Percentiles rank a stretch among this genome's conserved stretches.
phyloP scores from a whole-genome alignment of 2,888 invertebrate genomes.

The Limnephilus lunatus region DNA sequence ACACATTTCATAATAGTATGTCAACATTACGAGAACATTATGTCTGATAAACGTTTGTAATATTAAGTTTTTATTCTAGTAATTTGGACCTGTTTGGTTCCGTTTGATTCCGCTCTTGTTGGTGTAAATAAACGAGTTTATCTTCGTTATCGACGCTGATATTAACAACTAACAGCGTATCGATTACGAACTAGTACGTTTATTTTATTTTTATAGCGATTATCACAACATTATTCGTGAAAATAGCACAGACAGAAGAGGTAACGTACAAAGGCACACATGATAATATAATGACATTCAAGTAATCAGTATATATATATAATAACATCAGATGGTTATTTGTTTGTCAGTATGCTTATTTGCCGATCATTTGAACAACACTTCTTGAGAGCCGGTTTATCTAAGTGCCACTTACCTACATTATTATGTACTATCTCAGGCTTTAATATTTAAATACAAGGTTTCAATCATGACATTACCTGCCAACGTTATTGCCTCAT shows the following conservation, averaged over 20 bases:
- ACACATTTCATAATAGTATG: background rate
- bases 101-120: conserved; percentile 9
- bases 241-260: background rate
- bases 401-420: background rate
- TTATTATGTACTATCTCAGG: background rate
- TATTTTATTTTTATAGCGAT: background rate
- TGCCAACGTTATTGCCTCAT: background rate
- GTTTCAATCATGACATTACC: background rate
- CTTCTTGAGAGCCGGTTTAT: background rate
- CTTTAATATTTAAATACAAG: background rate
- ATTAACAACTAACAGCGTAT: background rate
- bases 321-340: background rate
- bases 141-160: background rate
- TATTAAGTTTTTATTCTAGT: background rate
- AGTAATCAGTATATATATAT: background rate
- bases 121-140: background rate
- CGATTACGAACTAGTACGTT: background rate
- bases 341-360: background rate
- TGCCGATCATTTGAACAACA: background rate
- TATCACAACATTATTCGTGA: background rate
- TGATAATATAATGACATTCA: background rate
- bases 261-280: background rate
- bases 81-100: background rate
- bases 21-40: background rate
- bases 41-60: background rate